Evolutionary conservation across 2,113 vertebrate genomes (phyloP), one percentile per base, ranked within the genome.

Genomic region (Mesembrinibis cayennensis): DNA sequence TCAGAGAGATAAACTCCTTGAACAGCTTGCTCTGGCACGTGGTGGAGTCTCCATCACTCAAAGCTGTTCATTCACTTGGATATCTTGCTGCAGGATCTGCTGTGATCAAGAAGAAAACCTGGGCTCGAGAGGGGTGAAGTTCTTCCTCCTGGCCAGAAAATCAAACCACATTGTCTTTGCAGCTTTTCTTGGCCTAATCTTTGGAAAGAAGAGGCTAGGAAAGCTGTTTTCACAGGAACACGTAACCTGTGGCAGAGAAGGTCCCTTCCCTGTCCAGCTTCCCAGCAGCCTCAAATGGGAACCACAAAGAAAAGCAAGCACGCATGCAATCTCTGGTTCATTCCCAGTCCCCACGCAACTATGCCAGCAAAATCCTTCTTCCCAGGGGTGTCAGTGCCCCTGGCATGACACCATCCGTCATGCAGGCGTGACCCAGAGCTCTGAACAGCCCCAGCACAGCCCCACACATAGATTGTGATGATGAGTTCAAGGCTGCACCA

Each of bases 321-420:
- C 30, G 52, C 10, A 4, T 50, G 16, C 19, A 38, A 47, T 9
- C 13, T 42, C 32, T 53, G n/a, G 16, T 36, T 65, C 70, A 23
- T 78, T 49, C 13, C 63, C 65, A 29, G 44, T 21, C 45, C 34
- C 67, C 34, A 23, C 0, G 0, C 0, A 1, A 44, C 47, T 14
- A 1, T 47, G 22, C 13, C 23, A 11, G 23, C 15, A 59, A 74
- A 80, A 52, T 38, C 30, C 32, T 61, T 49, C 45, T 76, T 63
- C 44, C 34, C 40, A 32, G 42, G 49, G 30, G 5, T 10, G 21
- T 6, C 50, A 10, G 34, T 26, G 52, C 10, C 27, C 23, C 45
- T 58, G 49, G 9, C 4, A 5, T 11, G 26, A 29, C 27, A 30
- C n/a, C 14, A 30, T 50, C 67, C 47, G 13, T 38, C 27, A 4